These are phyloP conservation scores for Takifugu flavidus DNA, from an alignment of 2,113 vertebrate species.

Conservation along the genomic window DNA sequence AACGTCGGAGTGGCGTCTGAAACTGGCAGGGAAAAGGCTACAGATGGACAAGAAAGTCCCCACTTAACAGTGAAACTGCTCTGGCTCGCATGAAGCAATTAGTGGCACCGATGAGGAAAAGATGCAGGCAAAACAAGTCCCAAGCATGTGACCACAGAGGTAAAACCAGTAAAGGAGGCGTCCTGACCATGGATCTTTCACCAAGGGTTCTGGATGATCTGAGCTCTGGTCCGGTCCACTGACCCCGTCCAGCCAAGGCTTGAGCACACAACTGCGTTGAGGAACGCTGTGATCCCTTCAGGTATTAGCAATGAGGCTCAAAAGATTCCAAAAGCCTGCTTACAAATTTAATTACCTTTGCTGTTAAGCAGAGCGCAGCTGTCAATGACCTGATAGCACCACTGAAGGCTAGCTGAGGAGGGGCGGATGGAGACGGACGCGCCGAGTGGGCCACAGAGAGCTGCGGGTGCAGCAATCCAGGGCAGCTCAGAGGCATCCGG, in stretches of 20 bases:
- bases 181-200: conserved; percentile 15
- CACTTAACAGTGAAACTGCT: conserved; percentile 17
- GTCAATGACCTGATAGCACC: conserved; percentile 76
- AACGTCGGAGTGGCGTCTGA: conserved; percentile 65
- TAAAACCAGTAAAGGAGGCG: conserved; percentile 9
- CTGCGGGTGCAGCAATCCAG: conserved; percentile 56
- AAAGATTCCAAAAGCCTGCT: conserved; percentile 76
- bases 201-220: conserved; percentile 35
- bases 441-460: conserved; percentile 65
- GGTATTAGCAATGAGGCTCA: conserved; percentile 69
- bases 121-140: neutral
- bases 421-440: conserved; percentile 49
- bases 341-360: conserved; percentile 79
- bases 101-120: too few relatives aligned
- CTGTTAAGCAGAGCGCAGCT: conserved; percentile 77
- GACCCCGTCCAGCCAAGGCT: conserved; percentile 49
- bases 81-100: neutral
- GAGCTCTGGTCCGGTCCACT: conserved; percentile 39
- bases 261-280: conserved; percentile 62
- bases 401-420: conserved; percentile 64
- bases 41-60: conserved; percentile 37
- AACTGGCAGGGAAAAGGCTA: conserved; percentile 30
- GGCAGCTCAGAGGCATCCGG: conserved; percentile 59
- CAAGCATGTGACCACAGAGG: too few relatives aligned
- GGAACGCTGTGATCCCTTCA: conserved; percentile 65